phyloP scores from a whole-genome alignment of 2,888 invertebrate genomes.

The Nymphalis polychloros region DNA sequence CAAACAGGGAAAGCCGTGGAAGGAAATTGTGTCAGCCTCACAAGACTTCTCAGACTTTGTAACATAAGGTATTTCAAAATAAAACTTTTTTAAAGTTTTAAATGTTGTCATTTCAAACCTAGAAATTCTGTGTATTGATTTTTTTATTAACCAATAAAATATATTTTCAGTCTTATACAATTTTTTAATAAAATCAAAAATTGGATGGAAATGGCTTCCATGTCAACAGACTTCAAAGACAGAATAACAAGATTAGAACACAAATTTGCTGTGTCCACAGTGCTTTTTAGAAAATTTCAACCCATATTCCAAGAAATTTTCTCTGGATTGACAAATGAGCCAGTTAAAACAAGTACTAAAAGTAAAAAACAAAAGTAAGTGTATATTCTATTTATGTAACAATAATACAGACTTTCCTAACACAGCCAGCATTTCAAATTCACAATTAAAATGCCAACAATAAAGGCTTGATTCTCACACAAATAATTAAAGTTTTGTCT shows the following conservation, averaged over 20 bases:
- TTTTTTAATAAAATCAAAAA: slow-evolving; percentile 97
- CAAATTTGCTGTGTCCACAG: slow-evolving; percentile 95
- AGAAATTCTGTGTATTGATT: no score
- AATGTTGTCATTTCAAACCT: no score
- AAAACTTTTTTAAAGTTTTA: background rate
- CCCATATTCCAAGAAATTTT: slow-evolving; percentile 95
- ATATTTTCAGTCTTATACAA: slow-evolving; percentile 87
- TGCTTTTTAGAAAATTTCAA: slow-evolving; percentile 95
- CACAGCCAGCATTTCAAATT: no score
- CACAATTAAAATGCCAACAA: no score
- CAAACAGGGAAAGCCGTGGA: slow-evolving; percentile 87
- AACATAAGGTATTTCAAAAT: slow-evolving; percentile 86
- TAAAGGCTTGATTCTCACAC: no score
- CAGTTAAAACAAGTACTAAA: slow-evolving; percentile 82
- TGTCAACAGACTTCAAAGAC: slow-evolving; percentile 90
- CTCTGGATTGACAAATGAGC: slow-evolving; percentile 82
- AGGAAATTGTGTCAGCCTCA: slow-evolving; percentile 95
- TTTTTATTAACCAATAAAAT: no score
- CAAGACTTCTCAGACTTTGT: slow-evolving; percentile 92
- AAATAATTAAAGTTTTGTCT: no score
- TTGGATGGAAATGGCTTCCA: slow-evolving; percentile 97
- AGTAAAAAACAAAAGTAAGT: slow-evolving; percentile 73
- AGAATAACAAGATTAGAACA: slow-evolving; percentile 92
- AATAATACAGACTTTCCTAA: no score
- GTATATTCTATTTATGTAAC: background rate